A percentile compares a stretch with the other conserved stretches of the same genome.
Evolutionary conservation across 2,113 vertebrate genomes (phyloP).

Genomic region (Nymphicus hollandicus): DNA sequence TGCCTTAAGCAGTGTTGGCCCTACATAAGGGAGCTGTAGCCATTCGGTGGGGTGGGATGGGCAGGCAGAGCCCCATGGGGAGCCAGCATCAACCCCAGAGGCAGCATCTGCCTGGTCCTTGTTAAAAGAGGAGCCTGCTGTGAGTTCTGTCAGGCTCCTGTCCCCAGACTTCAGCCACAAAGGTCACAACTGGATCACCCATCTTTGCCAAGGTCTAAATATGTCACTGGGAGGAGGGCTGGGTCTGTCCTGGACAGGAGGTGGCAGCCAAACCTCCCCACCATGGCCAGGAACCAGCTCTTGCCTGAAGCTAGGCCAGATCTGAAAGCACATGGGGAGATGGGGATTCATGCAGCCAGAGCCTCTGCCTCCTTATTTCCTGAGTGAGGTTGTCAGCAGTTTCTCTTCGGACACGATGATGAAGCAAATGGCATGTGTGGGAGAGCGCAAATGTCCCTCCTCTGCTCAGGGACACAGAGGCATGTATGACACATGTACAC

Average conservation of each 20-base stretch:
- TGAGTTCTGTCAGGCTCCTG: rapidly evolving
- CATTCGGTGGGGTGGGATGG: neutral
- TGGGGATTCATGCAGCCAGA: neutral
- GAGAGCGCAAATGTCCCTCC: neutral
- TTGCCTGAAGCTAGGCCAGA: neutral
- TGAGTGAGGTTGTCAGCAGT: neutral
- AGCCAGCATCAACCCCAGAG: neutral
- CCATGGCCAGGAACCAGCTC: neutral
- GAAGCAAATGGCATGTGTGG: neutral
- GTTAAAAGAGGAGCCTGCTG: neutral
- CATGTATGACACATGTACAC: rapidly evolving
- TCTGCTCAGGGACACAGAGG: neutral
- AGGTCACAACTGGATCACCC: neutral
- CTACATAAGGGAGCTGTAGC: rapidly evolving
- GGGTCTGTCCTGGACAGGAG: neutral
- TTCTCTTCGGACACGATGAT: neutral
- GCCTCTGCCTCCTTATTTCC: neutral
- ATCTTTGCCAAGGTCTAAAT: too few species aligned
- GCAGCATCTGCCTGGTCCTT: neutral
- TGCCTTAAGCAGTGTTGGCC: rapidly evolving
- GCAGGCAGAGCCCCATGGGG: neutral
- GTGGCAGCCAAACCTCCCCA: too few species aligned
- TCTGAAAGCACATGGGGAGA: rapidly evolving
- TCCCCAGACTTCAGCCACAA: neutral
- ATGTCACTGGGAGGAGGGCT: neutral